A percentile compares a stretch with the other conserved stretches of the same genome.
Evolutionary conservation across 2,113 vertebrate genomes (phyloP).

Genomic region (Peromyscus maniculatus): DNA sequence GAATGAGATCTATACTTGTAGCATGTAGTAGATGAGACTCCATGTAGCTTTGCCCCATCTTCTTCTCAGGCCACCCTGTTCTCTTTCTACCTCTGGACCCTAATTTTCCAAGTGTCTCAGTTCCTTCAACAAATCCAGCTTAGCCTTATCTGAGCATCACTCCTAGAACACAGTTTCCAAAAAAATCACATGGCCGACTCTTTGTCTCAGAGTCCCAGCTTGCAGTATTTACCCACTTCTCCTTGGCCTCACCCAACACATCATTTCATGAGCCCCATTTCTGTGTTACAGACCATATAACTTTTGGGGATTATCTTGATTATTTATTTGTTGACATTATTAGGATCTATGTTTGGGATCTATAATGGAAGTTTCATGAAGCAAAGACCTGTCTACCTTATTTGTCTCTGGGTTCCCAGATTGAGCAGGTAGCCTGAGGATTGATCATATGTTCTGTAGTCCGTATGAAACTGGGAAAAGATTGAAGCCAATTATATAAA

Average conservation of each 20-base stretch:
- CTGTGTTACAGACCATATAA: neutral
- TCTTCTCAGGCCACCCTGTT: neutral
- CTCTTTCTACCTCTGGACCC: neutral
- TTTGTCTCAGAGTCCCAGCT: neutral
- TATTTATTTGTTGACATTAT: neutral
- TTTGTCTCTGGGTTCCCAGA: neutral
- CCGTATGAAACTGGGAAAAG: neutral
- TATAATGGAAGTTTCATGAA: neutral
- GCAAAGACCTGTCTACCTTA: constrained; percentile 7
- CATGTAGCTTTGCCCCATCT: neutral
- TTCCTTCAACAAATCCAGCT: neutral
- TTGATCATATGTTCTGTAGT: constrained; percentile 3
- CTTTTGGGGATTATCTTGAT: constrained; percentile 1
- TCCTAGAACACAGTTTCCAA: neutral
- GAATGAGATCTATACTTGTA: neutral
- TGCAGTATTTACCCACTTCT: neutral
- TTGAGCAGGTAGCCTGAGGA: neutral
- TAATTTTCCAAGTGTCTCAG: neutral
- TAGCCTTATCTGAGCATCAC: neutral
- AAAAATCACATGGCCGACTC: neutral
- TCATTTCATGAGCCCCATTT: neutral
- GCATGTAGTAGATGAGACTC: neutral
- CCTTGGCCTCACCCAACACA: neutral
- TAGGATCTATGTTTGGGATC: neutral
- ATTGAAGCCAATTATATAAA: neutral